A percentile compares a stretch with the other conserved stretches of the same genome.
Conservation (phyloP, 2,888 invertebrate genomes). For the Calameuta idolon region DNA sequence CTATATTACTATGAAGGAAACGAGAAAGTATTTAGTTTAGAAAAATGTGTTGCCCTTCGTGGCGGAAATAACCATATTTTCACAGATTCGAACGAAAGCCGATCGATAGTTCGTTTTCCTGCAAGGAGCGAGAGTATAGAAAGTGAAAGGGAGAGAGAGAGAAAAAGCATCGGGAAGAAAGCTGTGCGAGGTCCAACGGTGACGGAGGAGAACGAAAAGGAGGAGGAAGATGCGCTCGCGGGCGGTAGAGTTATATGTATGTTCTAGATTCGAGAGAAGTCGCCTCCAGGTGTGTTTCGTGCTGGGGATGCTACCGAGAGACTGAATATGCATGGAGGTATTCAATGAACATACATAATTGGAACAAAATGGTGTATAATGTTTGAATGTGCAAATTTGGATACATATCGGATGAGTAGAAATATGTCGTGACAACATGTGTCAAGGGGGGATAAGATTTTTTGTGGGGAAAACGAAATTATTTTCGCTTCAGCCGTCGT, state of each 20-base stretch:
- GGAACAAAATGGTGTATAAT: not conserved
- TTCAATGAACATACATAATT: not conserved
- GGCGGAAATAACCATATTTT: constrained; percentile 43
- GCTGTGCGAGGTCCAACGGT: constrained; percentile 10
- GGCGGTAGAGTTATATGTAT: constrained; percentile 11
- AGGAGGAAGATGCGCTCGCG: constrained; percentile 17
- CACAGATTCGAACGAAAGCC: constrained; percentile 39
- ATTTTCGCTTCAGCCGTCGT: constrained; percentile 39
- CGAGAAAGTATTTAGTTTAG: constrained; percentile 20
- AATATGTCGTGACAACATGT: constrained; percentile 9
- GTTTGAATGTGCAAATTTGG: not conserved
- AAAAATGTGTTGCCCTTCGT: constrained; percentile 5
- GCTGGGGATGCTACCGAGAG: not conserved
- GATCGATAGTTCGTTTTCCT: constrained; percentile 22
- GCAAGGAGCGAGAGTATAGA: constrained; percentile 17
- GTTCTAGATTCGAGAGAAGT: constrained; percentile 4
- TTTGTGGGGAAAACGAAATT: constrained; percentile 29
- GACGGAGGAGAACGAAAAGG: constrained; percentile 11
- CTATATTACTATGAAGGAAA: not conserved
- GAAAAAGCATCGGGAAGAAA: constrained; percentile 6
- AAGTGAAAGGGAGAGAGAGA: constrained; percentile 21
- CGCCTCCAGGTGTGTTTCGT: constrained; percentile 1
- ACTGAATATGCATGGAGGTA: not conserved
- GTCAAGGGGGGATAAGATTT: constrained; percentile 16
- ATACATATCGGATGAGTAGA: constrained; percentile 16